Evolutionary conservation across 1,140 invertebrate species (phyloP).

Genomic region (Asobara japonica): DNA sequence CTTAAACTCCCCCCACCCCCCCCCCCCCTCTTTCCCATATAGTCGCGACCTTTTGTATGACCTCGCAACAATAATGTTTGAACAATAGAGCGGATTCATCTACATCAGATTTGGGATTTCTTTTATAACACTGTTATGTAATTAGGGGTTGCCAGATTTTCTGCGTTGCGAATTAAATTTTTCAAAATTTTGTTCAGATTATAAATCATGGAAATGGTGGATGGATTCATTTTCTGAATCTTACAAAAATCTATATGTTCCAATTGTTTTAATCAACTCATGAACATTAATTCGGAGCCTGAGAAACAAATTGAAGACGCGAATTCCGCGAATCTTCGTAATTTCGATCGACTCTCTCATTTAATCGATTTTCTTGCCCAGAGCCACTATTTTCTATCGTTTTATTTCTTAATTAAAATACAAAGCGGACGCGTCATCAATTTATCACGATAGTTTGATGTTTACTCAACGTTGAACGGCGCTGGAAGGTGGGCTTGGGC

Average conservation of each 20-base stretch:
- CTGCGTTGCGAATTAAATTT: no score
- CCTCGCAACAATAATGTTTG: neutral
- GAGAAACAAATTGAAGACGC: no score
- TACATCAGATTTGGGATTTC: no score
- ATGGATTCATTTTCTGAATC: no score
- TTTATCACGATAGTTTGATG: conserved; percentile 16
- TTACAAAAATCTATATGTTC: no score
- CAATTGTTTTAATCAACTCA: no score
- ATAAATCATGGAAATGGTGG: no score
- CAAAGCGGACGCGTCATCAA: conserved; percentile 12
- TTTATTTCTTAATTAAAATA: neutral
- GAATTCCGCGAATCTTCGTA: neutral
- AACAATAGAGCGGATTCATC: no score
- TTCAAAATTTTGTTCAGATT: no score
- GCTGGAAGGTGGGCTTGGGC: neutral
- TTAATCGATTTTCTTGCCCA: neutral
- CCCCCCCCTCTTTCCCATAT: neutral
- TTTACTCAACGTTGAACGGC: conserved; percentile 6
- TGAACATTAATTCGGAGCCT: no score
- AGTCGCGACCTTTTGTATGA: neutral
- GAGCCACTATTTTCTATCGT: neutral
- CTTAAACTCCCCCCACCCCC: conserved; percentile 36
- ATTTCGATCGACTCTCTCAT: neutral
- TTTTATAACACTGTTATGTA: no score
- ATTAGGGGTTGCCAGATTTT: no score